These are phyloP conservation scores for Picus viridis DNA, from an alignment of 2,797 vertebrate genomes.

Conservation along the genomic window DNA sequence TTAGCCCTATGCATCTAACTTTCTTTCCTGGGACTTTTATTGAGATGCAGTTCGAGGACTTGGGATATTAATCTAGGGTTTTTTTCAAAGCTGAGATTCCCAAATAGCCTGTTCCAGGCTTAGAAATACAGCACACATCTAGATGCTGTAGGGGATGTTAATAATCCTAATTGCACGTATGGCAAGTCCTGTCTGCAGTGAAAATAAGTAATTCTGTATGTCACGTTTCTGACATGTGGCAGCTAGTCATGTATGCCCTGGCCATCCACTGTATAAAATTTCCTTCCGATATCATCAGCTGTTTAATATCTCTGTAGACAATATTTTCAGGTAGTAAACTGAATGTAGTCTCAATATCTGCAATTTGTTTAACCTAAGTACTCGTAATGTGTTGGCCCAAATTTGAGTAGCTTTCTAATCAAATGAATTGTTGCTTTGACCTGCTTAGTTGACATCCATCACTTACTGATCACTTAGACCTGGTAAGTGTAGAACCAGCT, in stretches of 20 bases:
- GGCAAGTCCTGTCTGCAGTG: neutral
- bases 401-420: slow-evolving; percentile 25
- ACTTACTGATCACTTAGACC: neutral
- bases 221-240: neutral
- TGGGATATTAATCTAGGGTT: neutral
- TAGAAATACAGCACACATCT: neutral
- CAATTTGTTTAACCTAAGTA: neutral
- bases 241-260: fast-evolving
- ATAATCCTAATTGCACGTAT: neutral
- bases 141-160: neutral
- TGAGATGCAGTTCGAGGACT: neutral
- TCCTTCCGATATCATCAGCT: neutral
- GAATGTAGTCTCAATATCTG: neutral
- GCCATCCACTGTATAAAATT: neutral
- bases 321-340: neutral
- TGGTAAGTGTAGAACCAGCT: neutral
- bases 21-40: neutral
- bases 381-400: neutral
- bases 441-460: neutral
- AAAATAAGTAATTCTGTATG: neutral
- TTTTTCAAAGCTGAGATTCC: neutral
- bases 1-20: neutral
- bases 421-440: slow-evolving; percentile 31
- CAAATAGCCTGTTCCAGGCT: neutral
- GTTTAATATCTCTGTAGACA: neutral